Base-by-base conservation (phyloP, 30 jellyfish, hydroid and myxozoan species). In the Aurelia coerulea region DNA sequence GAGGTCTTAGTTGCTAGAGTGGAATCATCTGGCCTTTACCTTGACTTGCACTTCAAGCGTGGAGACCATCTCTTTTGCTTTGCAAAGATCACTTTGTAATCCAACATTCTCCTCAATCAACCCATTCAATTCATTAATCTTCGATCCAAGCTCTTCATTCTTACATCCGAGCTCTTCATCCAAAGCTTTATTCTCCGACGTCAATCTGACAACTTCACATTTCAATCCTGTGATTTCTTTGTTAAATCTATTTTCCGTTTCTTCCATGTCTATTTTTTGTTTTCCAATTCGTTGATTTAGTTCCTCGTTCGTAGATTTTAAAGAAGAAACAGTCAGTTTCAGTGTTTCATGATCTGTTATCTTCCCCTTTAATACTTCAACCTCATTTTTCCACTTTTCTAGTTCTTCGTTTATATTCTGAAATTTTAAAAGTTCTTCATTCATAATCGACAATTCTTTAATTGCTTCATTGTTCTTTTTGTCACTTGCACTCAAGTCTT, bases 61-160 rank as follows among this genome's bases (percentile, higher is more conserved):
- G 7, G 93, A 84, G 10, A 59, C 34, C 62, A 10, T 84, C 18
- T 73, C 87, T 11, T 49, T 49, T 56, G 81, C 83, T 31, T 74
- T 65, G 63, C 59, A 31, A 4, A 84, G 51, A 32, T 65, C 71
- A 69, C 76, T 84, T 32, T 74, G 56, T 68, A 84, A 62, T 2
- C 31, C 46, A 10, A 74, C 76, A 15, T 52, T 73, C 37, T 84
- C 93, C 50, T 84, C 83, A 12, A 73, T n/a, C 39, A 59, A 16
- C 60, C 46, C 41, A 65, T 84, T 84, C 34, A 63, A 2, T 18
- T 50, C 75, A 12, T 18, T 33, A 0, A 63, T 3, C 78, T 32
- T 64, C 17, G 80, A 62, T 49, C 89, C 17, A 23, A 35, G 73
- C 3, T 79, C 89, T 59, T 70, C 49, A 66, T 79, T 79, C 63